Percentiles rank a stretch among this genome's conserved stretches.
phyloP scores from a whole-genome alignment of 2,113 vertebrate genomes.

The Bathybates hornii region DNA sequence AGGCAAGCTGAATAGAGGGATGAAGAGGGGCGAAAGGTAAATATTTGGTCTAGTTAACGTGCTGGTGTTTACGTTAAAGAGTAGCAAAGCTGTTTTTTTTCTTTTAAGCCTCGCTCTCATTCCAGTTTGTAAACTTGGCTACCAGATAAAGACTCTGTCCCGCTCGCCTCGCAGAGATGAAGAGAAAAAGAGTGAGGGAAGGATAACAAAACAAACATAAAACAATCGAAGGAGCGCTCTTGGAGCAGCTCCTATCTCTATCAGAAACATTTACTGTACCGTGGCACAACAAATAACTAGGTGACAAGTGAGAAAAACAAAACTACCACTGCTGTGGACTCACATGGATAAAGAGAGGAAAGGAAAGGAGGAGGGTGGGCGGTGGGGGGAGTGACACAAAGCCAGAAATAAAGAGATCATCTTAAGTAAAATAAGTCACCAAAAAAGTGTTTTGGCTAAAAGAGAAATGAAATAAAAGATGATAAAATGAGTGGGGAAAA shows the following conservation, averaged over 20 bases:
- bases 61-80: slow-evolving; percentile 73
- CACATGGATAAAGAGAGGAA: neutral
- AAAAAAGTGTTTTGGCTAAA: neutral
- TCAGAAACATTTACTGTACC: slow-evolving; percentile 69
- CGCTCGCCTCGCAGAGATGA: slow-evolving; percentile 27
- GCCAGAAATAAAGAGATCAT: neutral
- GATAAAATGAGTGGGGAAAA: neutral
- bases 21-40: slow-evolving; percentile 65
- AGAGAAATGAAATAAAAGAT: neutral
- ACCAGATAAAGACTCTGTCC: slow-evolving; percentile 66
- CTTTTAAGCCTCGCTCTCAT: slow-evolving; percentile 60
- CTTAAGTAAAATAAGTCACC: neutral
- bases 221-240: slow-evolving; percentile 38
- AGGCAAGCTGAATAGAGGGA: slow-evolving; percentile 38
- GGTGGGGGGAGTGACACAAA: neutral
- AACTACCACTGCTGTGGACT: slow-evolving; percentile 16
- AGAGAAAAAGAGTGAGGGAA: slow-evolving; percentile 44
- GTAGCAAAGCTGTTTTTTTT: slow-evolving; percentile 69
- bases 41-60: slow-evolving; percentile 76
- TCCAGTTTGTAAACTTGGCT: slow-evolving; percentile 77
- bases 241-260: slow-evolving; percentile 52
- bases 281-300: slow-evolving; percentile 71
- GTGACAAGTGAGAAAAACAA: slow-evolving; percentile 62
- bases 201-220: slow-evolving; percentile 66
- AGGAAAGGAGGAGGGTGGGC: neutral